A percentile compares a stretch with the other conserved stretches of the same genome.
Conservation (phyloP, 2,888 invertebrate genomes). For the Phlogophora meticulosa region DNA sequence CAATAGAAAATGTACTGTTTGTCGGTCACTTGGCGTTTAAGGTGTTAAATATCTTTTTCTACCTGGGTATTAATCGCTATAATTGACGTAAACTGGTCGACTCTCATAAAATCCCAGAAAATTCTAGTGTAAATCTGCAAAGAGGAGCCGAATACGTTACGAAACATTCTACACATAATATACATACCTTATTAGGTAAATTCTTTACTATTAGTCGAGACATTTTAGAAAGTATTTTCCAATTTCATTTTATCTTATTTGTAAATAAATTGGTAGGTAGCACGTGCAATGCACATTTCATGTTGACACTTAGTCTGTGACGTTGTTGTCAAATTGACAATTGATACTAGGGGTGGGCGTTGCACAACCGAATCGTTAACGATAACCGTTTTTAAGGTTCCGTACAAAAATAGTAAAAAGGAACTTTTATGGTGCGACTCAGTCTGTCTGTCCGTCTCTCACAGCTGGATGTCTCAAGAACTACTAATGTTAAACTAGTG, state of each 20-base stretch:
- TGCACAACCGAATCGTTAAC: too few relatives aligned
- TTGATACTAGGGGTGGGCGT: too few relatives aligned
- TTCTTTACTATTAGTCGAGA: constrained; percentile 97
- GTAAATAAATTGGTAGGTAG: constrained; percentile 37
- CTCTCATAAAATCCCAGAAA: neutral
- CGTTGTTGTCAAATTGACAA: neutral
- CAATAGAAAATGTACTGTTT: too few relatives aligned
- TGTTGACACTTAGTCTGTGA: constrained; percentile 13
- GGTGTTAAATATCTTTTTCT: neutral
- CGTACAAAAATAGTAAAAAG: too few relatives aligned
- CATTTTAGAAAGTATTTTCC: constrained; percentile 85
- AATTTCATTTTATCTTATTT: neutral
- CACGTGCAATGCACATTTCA: constrained; percentile 46
- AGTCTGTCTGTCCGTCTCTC: too few relatives aligned
- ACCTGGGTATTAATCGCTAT: too few relatives aligned
- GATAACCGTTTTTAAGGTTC: too few relatives aligned
- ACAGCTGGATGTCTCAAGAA: too few relatives aligned
- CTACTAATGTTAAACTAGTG: too few relatives aligned
- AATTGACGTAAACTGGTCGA: neutral
- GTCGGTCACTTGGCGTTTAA: too few relatives aligned
- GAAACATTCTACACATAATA: neutral
- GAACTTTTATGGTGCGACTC: too few relatives aligned
- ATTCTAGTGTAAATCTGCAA: too few relatives aligned
- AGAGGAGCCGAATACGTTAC: neutral
- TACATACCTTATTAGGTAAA: constrained; percentile 95